Evolutionary conservation across 2,113 vertebrate genomes (phyloP).

Genomic region (Hepsetus odoe): DNA sequence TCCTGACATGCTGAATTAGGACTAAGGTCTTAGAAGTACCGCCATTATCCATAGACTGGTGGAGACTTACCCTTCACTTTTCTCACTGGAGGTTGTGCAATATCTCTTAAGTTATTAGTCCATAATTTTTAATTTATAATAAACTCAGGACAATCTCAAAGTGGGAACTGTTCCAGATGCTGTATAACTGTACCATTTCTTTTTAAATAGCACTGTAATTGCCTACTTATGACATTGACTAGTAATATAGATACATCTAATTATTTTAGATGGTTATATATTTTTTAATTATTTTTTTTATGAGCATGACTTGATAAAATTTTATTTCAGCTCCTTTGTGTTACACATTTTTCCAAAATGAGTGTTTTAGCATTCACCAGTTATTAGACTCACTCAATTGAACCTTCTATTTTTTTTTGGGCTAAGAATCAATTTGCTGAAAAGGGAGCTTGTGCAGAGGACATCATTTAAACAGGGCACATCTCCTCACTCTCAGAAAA

Average conservation of each 20-base stretch:
- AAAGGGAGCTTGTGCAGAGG: no score
- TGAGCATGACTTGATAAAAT: not conserved
- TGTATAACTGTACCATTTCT: conserved; percentile 5
- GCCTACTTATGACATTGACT: not conserved
- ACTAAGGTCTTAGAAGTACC: not conserved
- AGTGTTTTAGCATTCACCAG: no score
- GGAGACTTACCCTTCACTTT: not conserved
- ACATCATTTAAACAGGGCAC: no score
- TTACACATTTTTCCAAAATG: no score
- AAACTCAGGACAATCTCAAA: conserved; percentile 32
- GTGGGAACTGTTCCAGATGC: not conserved
- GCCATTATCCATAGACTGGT: not conserved
- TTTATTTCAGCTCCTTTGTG: no score
- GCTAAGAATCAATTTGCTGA: no score
- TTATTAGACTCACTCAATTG: no score
- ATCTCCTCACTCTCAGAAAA: not conserved
- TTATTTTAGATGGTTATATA: not conserved
- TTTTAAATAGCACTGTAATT: conserved; percentile 11
- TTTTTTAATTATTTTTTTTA: no score
- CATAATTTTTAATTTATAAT: not conserved
- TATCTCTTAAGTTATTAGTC: conserved; percentile 34
- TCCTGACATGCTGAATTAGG: not conserved
- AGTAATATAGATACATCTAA: conserved; percentile 10
- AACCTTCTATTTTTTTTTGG: no score
- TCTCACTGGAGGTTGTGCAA: conserved; percentile 23